phyloP scores from a whole-genome alignment of 1,140 invertebrate species.

The Andricus grossulariae region DNA sequence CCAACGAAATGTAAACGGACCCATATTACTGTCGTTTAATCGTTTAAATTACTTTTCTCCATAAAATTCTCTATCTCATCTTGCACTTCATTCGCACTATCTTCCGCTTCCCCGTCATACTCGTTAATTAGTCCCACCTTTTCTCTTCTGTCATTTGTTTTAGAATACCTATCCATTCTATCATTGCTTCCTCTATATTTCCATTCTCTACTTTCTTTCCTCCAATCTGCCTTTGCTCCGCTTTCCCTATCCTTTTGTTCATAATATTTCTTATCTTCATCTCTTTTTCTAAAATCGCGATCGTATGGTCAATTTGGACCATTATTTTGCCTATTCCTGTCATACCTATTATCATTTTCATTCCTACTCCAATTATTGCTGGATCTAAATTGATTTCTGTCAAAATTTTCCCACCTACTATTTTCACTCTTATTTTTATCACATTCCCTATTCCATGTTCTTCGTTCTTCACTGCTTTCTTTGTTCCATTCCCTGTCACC shows the following conservation, averaged over 20 bases:
- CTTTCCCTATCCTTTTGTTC: background rate
- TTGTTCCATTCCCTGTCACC: background rate
- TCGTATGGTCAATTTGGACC: background rate
- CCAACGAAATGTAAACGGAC: slow-evolving; percentile 4
- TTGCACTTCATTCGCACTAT: background rate
- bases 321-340: too few relatives aligned
- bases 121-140: background rate
- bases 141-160: too few relatives aligned
- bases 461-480: background rate
- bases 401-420: background rate
- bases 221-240: background rate
- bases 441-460: background rate
- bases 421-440: background rate
- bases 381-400: background rate
- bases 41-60: too few relatives aligned
- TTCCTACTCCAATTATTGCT: too few relatives aligned
- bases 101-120: background rate
- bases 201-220: background rate
- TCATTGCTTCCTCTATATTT: background rate
- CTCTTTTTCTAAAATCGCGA: background rate
- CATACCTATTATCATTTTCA: too few relatives aligned
- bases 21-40: too few relatives aligned
- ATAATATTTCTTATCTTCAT: background rate
- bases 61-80: background rate
- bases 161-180: background rate